phyloP scores from a whole-genome alignment of 2,113 vertebrate species.

The Limanda limanda region DNA sequence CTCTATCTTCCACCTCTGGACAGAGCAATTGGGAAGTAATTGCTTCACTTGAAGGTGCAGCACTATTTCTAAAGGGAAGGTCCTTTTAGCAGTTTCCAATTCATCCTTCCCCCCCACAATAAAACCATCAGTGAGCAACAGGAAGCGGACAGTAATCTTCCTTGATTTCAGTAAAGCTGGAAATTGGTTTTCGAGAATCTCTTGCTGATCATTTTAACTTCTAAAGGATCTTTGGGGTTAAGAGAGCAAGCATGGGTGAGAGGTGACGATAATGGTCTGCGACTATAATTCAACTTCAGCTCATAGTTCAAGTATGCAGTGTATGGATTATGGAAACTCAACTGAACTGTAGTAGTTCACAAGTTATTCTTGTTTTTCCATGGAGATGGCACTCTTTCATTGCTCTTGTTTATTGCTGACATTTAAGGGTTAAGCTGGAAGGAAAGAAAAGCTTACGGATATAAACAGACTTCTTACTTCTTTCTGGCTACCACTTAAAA shows the following conservation, averaged over 20 bases:
- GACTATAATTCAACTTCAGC: no score
- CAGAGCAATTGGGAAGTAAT: conserved; percentile 33
- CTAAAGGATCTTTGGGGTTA: no score
- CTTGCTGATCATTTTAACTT: not conserved
- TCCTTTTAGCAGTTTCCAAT: conserved; percentile 19
- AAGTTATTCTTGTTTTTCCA: no score
- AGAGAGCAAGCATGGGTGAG: no score
- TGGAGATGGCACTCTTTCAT: no score
- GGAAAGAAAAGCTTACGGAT: not conserved
- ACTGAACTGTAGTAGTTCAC: no score
- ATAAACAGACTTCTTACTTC: not conserved
- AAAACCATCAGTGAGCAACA: not conserved
- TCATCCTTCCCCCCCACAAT: not conserved
- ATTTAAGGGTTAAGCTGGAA: no score
- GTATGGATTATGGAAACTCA: no score
- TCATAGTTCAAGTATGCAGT: no score
- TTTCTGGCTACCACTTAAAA: not conserved
- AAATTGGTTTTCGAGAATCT: not conserved
- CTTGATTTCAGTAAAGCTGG: not conserved
- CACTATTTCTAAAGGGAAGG: conserved; percentile 36
- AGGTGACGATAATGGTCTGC: no score
- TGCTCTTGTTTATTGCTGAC: no score
- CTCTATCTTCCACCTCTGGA: conserved; percentile 12
- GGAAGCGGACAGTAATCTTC: not conserved
- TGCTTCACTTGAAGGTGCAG: conserved; percentile 36